Conservation (phyloP, 2,888 invertebrate genomes). For the Ormyrus nitidulus region DNA sequence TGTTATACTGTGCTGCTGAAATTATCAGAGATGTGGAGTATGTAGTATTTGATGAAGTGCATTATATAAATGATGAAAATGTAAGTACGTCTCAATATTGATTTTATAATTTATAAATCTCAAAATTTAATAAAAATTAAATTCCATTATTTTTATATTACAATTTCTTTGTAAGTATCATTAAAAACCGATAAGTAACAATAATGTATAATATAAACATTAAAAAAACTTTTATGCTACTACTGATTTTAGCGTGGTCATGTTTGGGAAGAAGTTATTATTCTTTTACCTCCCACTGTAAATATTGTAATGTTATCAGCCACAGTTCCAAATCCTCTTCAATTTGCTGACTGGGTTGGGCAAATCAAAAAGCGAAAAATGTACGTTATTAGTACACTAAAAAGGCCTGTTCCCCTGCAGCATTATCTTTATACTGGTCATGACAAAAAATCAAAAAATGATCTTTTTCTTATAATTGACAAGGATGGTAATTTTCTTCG, state of each 20-base stretch:
- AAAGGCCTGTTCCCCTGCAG: slow-evolving; percentile 96
- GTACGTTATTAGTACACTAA: slow-evolving; percentile 94
- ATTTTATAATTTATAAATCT: background rate
- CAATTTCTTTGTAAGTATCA: too few species aligned
- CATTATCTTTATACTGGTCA: slow-evolving; percentile 93
- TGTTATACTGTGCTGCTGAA: slow-evolving; percentile 96
- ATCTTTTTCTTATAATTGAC: slow-evolving; percentile 88
- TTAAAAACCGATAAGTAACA: too few species aligned
- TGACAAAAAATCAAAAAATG: slow-evolving; percentile 85
- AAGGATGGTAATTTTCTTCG: slow-evolving; percentile 83
- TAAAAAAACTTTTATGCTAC: slow-evolving; percentile 1
- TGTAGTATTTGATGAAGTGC: slow-evolving; percentile 99
- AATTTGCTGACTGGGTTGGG: slow-evolving; percentile 97
- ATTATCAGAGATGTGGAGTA: slow-evolving; percentile 97
- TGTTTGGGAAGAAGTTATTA: slow-evolving; percentile 99
- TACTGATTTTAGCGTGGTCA: slow-evolving; percentile 85
- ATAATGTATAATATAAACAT: background rate
- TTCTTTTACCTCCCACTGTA: slow-evolving; percentile 95
- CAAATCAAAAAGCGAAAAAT: slow-evolving; percentile 90
- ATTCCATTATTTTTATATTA: background rate
- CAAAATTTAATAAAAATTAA: background rate
- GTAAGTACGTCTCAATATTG: slow-evolving; percentile 74
- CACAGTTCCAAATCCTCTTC: slow-evolving; percentile 97
- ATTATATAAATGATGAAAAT: slow-evolving; percentile 98
- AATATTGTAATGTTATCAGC: slow-evolving; percentile 98